These are phyloP conservation scores for Andrena flavipes DNA, from an alignment of 2,888 invertebrate genomes.

Conservation along the genomic window DNA sequence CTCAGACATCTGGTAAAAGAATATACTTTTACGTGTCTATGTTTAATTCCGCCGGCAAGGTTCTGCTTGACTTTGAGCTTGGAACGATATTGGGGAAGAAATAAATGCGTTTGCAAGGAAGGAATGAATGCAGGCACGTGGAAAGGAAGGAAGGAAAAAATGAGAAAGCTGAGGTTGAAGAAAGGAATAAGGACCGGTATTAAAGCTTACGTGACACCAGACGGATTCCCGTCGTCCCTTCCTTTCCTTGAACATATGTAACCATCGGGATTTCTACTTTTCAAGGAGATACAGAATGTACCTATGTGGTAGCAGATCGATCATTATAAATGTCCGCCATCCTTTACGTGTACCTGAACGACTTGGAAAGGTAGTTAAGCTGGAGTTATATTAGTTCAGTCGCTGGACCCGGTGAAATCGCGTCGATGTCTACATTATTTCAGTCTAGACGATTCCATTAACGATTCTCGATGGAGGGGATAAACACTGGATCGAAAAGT, in stretches of 20 bases:
- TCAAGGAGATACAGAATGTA: slow-evolving; percentile 45
- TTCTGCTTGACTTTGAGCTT: slow-evolving; percentile 8
- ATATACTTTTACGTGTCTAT: background rate
- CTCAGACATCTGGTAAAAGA: slow-evolving; percentile 45
- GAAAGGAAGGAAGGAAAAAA: slow-evolving; percentile 29
- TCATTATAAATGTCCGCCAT: slow-evolving; percentile 24
- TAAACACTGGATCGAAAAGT: too few species aligned
- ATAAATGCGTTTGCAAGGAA: slow-evolving; percentile 45
- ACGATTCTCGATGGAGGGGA: too few species aligned
- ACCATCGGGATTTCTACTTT: slow-evolving; percentile 54
- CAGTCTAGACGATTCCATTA: too few species aligned
- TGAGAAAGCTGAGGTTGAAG: slow-evolving; percentile 11
- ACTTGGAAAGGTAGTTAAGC: background rate
- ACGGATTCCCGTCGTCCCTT: slow-evolving; percentile 49
- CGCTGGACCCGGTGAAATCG: too few species aligned
- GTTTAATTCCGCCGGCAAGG: background rate
- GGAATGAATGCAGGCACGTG: background rate
- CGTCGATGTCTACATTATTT: too few species aligned
- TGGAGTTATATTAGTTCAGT: too few species aligned
- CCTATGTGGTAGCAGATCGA: slow-evolving; percentile 45
- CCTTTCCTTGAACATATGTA: slow-evolving; percentile 33
- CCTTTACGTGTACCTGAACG: slow-evolving; percentile 1
- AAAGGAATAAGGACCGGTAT: slow-evolving; percentile 20
- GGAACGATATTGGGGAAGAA: slow-evolving; percentile 14
- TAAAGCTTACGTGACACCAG: slow-evolving; percentile 40